Evolutionary conservation across 23 tunicate species (phyloP), one percentile per base, ranked within the genome.

Genomic region (Styela plicata): DNA sequence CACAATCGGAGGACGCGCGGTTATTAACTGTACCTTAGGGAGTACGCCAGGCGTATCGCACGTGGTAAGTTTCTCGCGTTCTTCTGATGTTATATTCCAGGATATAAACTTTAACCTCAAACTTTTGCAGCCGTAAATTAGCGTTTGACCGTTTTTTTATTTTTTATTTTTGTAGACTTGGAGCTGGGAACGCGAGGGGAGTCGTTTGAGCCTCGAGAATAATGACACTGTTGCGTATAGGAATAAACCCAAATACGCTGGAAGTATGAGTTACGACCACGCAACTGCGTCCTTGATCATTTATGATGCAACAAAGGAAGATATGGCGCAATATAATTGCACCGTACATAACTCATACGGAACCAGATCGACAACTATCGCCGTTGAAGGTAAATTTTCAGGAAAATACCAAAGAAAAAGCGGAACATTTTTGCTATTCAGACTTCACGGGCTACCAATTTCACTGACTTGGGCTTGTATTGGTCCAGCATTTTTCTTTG

Each of bases 11-110:
- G 66, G 82, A 33, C 82, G 79, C 36, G 86, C 70, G 19, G 52
- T 29, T 7, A 32, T 92, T 1, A 20, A 36, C 22, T 92, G 97
- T 63, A 31, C 74, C 2, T 37, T 92, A 23, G 21, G 69, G 61
- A 93, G 90, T 44, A 35, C 13, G 0, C 98, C 98, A 18, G 98
- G 93, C 31, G 85, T 93, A 36, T 34, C 83, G 30, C 63, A 75
- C 64, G 98, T 88, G 89, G 98, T 93, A 69, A 88, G 97, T 83
- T 36, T 13, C 5, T 27, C 52, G n/a, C n/a, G n/a, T n/a, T n/a
- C n/a, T n/a, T n/a, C n/a, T n/a, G n/a, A n/a, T n/a, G n/a, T n/a
- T n/a, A n/a, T n/a, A n/a, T n/a, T n/a, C n/a, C n/a, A n/a, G n/a
- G n/a, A n/a, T n/a, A n/a, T n/a, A n/a, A n/a, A n/a, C n/a, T n/a